Percentiles rank a stretch among this genome's conserved stretches.
Conservation (phyloP, 2,888 invertebrate species). For the Leptothorax acervorum region DNA sequence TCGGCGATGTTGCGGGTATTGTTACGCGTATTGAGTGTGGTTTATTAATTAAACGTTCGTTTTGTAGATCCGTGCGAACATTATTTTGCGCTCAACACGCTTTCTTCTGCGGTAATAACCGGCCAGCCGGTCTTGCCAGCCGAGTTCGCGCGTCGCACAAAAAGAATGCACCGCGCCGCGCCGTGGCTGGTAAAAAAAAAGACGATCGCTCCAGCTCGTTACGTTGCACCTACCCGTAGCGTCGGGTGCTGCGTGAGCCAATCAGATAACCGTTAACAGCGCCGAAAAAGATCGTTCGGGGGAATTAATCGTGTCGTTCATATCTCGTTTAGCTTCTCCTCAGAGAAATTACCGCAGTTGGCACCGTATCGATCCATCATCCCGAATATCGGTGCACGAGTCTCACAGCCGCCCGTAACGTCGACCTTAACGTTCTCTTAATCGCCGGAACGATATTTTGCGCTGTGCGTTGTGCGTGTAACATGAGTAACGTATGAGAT, state of each 20-base stretch:
- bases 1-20: not conserved
- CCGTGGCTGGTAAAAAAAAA: conserved; percentile 32
- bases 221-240: conserved; percentile 45
- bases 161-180: conserved; percentile 42
- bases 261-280: conserved; percentile 62
- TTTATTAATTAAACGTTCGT: conserved; percentile 51
- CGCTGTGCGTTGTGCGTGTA: conserved; percentile 28
- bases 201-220: conserved; percentile 40
- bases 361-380: conserved; percentile 61
- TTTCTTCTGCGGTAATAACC: conserved; percentile 47
- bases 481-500: not conserved
- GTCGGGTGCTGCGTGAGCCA: conserved; percentile 56
- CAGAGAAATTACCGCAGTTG: conserved; percentile 47
- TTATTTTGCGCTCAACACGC: conserved; percentile 52
- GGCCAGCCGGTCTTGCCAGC: conserved; percentile 42
- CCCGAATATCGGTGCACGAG: conserved; percentile 26
- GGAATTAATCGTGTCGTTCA: conserved; percentile 68
- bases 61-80: conserved; percentile 40
- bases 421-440: conserved; percentile 35
- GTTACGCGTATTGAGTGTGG: conserved; percentile 27
- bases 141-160: conserved; percentile 46
- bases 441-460: conserved; percentile 42
- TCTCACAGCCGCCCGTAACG: conserved; percentile 35
- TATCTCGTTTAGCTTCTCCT: conserved; percentile 59
- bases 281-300: conserved; percentile 60